phyloP scores from a whole-genome alignment of 2,113 vertebrate species.

The Nibea albiflora region DNA sequence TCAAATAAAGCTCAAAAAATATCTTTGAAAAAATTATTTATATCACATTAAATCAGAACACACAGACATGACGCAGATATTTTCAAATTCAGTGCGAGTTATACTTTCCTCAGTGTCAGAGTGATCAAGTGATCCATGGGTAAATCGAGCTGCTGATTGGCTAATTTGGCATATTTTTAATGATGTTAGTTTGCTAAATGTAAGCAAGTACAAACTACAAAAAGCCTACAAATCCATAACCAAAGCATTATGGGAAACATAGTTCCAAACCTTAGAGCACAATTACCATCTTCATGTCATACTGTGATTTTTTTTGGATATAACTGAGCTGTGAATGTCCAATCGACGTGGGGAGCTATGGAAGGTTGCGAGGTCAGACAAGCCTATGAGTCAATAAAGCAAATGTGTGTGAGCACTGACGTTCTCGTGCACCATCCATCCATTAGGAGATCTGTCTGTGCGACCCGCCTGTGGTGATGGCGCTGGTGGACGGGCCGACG shows the following conservation, averaged over 20 bases:
- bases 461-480: slow-evolving; percentile 93
- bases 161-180: background rate
- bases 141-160: background rate
- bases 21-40: too few species aligned
- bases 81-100: too few species aligned
- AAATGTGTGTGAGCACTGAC: background rate
- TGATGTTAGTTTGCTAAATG: background rate
- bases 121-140: background rate
- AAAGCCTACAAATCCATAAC: background rate
- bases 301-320: too few species aligned
- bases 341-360: background rate
- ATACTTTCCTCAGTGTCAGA: too few species aligned
- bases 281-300: too few species aligned
- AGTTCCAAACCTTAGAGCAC: too few species aligned
- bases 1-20: too few species aligned
- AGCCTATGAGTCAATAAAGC: background rate
- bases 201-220: background rate
- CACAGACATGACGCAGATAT: too few species aligned
- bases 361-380: background rate
- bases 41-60: too few species aligned
- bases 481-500: slow-evolving; percentile 93
- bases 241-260: too few species aligned
- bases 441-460: slow-evolving; percentile 96
- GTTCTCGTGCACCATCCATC: background rate
- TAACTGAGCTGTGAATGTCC: background rate